Percentiles rank a stretch among this genome's conserved stretches.
Evolutionary conservation across 2,797 vertebrate species (phyloP).

Genomic region (Molossus molossus): DNA sequence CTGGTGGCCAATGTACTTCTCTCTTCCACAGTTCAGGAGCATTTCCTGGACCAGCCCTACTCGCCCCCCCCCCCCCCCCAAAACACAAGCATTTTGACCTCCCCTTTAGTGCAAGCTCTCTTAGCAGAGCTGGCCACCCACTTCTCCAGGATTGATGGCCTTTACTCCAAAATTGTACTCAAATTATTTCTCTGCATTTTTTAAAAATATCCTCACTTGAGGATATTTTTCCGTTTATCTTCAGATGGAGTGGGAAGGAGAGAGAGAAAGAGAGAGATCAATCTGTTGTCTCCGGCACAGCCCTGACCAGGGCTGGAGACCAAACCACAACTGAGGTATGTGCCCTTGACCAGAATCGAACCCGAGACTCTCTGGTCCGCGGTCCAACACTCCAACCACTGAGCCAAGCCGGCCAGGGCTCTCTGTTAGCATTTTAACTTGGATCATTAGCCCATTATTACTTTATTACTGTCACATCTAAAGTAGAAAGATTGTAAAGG

Average conservation of each 20-base stretch:
- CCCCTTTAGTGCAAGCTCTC: background rate
- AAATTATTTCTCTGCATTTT: background rate
- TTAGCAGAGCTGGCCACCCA: background rate
- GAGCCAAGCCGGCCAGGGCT: background rate
- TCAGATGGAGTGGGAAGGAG: too few relatives aligned
- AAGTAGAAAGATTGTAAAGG: background rate
- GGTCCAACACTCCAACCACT: too few relatives aligned
- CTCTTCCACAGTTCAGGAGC: constrained; percentile 49
- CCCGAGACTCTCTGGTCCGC: too few relatives aligned
- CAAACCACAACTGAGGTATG: too few relatives aligned
- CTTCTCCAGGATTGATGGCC: background rate
- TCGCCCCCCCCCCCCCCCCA: background rate
- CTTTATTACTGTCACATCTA: background rate
- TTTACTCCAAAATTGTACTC: background rate
- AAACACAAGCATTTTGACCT: background rate
- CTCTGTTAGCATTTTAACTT: background rate
- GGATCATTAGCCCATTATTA: background rate
- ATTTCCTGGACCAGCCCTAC: constrained; percentile 39
- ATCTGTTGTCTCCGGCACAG: too few relatives aligned
- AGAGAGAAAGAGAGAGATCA: too few relatives aligned
- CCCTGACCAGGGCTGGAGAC: too few relatives aligned
- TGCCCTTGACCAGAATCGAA: too few relatives aligned
- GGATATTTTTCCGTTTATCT: too few relatives aligned
- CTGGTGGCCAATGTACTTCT: constrained; percentile 65
- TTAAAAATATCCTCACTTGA: too few relatives aligned